Percentiles rank a stretch among this genome's conserved stretches.
These are phyloP conservation scores for Aphidoletes aphidimyza DNA, from an alignment of 2,888 invertebrate species.

Conservation along the genomic window DNA sequence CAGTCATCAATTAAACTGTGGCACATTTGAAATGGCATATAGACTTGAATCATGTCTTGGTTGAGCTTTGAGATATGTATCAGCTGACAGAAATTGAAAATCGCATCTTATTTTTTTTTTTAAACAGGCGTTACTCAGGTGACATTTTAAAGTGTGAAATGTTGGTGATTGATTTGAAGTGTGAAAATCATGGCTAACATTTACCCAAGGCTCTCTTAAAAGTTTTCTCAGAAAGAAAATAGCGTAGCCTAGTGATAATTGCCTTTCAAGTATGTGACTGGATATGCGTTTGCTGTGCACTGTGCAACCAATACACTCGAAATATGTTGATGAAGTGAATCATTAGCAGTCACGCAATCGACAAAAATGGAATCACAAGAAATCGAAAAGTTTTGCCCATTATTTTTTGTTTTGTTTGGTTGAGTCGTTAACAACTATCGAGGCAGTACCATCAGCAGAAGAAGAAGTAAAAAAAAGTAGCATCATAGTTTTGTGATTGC, in stretches of 20 bases:
- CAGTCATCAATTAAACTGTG: background rate
- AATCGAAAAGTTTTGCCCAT: conserved; percentile 13
- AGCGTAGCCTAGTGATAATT: background rate
- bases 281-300: too few relatives aligned
- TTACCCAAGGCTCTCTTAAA: too few relatives aligned
- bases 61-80: background rate
- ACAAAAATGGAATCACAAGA: background rate
- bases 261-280: too few relatives aligned
- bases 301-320: too few relatives aligned
- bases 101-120: too few relatives aligned
- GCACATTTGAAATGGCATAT: background rate
- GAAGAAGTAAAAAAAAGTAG: too few relatives aligned
- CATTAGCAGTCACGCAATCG: background rate
- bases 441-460: too few relatives aligned
- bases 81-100: background rate
- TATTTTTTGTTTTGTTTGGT: background rate
- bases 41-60: background rate
- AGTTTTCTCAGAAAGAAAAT: background rate
- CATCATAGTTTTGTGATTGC: background rate
- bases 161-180: too few relatives aligned
- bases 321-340: background rate
- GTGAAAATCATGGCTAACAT: too few relatives aligned
- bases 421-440: background rate
- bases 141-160: too few relatives aligned
- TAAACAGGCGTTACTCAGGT: background rate